Base-by-base conservation (phyloP, 2,888 invertebrate species). In the Cynaeus angustus region DNA sequence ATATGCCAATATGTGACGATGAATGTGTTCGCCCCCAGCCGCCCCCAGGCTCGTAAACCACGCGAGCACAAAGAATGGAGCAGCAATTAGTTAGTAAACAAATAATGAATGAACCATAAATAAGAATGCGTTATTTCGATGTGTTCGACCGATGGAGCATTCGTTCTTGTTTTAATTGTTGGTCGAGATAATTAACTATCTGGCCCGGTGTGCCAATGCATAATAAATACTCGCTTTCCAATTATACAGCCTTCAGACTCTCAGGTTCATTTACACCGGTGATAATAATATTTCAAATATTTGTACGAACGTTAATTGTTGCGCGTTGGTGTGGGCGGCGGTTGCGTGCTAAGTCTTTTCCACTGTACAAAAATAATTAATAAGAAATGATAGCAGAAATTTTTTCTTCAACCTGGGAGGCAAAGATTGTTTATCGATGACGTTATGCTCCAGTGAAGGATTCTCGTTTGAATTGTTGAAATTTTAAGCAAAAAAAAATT, bases 221-320 rank as follows among this genome's bases (percentile, higher is more conserved):
- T 82, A 83, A 83, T 83, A 83, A 83, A 83, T 83, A 82, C 79
- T 80, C 80, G 79, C 77, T 81, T 81, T 83, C 83, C 83, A 83
- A 83, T 83, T 83, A 83, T 78, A 80, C 43, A 50, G 78, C 81
- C 79, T 80, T 79, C 80, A 79, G 81, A 80, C 78, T 77, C 76
- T 76, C 77, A 73, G 79, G 81, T 82, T 82, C 82, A 81, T 81
- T 82, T 82, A 79, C 82, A 81, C 78, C 79, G 81, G 81, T 82
- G 82, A 83, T 83, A 82, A 82, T 82, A 82, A 82, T 83, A 83
- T 82, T 83, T 83, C 81, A 83, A 83, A 83, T 83, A 83, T 83
- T 83, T 83, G 82, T 82, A 79, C 78, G 79, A 77, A 74, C 79
- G 79, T 82, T 82, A 81, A 81, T 83, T 83, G 79, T 80, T 79